phyloP scores from a whole-genome alignment of 2,888 invertebrate species.

The Aethes cnicana region DNA sequence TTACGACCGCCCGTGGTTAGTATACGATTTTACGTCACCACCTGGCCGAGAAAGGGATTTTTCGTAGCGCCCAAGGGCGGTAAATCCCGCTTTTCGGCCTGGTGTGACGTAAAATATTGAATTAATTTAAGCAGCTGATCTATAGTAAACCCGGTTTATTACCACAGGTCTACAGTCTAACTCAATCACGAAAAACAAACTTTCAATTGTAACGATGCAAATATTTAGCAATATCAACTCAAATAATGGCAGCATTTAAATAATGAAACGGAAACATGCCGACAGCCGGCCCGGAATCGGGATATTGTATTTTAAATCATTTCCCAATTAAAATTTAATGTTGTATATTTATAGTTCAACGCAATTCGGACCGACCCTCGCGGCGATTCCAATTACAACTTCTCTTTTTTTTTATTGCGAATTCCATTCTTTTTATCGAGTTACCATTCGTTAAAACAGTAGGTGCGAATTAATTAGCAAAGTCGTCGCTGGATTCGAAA shows the following conservation, averaged over 20 bases:
- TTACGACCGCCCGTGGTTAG: too few species aligned
- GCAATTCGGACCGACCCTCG: constrained; percentile 16
- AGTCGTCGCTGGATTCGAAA: constrained; percentile 4
- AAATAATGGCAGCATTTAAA: constrained; percentile 21
- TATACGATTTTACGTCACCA: too few species aligned
- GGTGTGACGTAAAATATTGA: too few species aligned
- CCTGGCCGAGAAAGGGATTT: too few species aligned
- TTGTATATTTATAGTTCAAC: constrained; percentile 20
- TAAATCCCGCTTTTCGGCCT: too few species aligned
- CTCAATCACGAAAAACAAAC: background rate
- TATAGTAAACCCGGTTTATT: background rate
- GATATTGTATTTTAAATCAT: constrained; percentile 29
- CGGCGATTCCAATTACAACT: constrained; percentile 30
- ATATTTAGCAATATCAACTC: constrained; percentile 14
- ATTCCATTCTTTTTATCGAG: constrained; percentile 17
- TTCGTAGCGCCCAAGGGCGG: too few species aligned
- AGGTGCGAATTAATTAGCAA: constrained; percentile 25
- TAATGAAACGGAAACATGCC: constrained; percentile 23
- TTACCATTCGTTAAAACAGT: constrained; percentile 6
- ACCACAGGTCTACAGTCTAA: background rate
- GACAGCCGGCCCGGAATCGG: constrained; percentile 15
- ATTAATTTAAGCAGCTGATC: too few species aligned
- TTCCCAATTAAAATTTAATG: constrained; percentile 27
- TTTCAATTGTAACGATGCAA: constrained; percentile 17
- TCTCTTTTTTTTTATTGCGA: constrained; percentile 23